These are phyloP conservation scores for Dipodomys spectabilis DNA, from an alignment of 2,113 vertebrate species.

Conservation along the genomic window DNA sequence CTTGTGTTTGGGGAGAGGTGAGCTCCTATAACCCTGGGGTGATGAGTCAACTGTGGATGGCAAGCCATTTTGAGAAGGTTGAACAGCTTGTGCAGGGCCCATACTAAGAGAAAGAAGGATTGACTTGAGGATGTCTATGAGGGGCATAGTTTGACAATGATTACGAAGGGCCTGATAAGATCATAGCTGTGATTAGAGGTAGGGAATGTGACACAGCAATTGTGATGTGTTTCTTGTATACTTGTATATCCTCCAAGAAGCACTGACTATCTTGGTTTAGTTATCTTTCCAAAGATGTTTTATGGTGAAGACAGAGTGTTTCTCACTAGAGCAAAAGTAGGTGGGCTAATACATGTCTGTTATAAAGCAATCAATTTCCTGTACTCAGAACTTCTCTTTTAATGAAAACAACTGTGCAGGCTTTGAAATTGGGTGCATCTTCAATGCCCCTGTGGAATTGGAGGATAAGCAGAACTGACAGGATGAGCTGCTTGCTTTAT, in stretches of 20 bases:
- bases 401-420: not conserved
- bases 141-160: not conserved
- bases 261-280: not conserved
- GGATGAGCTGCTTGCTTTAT: not conserved
- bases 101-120: not conserved
- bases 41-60: not conserved
- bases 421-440: not conserved
- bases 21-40: not conserved
- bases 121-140: not conserved
- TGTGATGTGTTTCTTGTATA: not conserved
- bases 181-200: not conserved
- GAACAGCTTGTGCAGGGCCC: not conserved
- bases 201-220: too few relatives aligned
- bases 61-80: not conserved
- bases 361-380: not conserved
- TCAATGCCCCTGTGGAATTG: not conserved
- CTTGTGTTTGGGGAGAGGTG: not conserved
- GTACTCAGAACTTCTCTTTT: not conserved
- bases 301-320: not conserved
- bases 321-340: not conserved
- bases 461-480: not conserved
- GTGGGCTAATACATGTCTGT: not conserved
- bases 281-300: not conserved
- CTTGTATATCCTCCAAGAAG: not conserved
- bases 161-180: not conserved